Percentiles rank a stretch among this genome's conserved stretches.
Conservation (phyloP, 2,888 invertebrate species). For the Geotrupes spiniger region DNA sequence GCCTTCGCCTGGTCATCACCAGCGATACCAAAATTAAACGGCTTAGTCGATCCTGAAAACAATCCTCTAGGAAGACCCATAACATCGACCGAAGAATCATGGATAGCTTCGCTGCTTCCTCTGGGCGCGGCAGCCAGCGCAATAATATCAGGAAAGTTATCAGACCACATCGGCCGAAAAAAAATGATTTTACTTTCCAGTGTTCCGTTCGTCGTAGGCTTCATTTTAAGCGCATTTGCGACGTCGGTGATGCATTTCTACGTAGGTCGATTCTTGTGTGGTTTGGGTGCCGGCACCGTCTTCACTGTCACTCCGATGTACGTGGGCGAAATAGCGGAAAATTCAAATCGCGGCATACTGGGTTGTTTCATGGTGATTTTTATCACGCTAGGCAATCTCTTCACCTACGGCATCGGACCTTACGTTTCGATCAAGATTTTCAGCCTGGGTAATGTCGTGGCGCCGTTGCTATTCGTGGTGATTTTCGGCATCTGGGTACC, state of each 20-base stretch:
- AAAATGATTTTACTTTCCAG: conserved; percentile 60
- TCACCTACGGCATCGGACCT: conserved; percentile 68
- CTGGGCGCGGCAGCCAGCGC: conserved; percentile 63
- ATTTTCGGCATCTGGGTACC: conserved; percentile 71
- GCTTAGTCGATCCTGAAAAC: conserved; percentile 37
- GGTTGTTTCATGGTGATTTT: conserved; percentile 70
- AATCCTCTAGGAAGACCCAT: conserved; percentile 52
- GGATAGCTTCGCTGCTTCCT: conserved; percentile 70
- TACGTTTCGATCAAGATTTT: conserved; percentile 62
- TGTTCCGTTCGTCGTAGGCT: conserved; percentile 59
- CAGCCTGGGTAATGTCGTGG: conserved; percentile 61
- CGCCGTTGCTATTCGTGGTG: conserved; percentile 46
- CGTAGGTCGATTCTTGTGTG: conserved; percentile 21
- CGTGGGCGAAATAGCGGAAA: conserved; percentile 80
- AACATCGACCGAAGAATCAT: conserved; percentile 59
- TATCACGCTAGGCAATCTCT: conserved; percentile 64
- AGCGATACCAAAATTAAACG: conserved; percentile 30
- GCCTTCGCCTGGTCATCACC: conserved; percentile 48
- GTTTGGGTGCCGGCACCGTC: conserved; percentile 56
- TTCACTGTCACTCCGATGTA: conserved; percentile 79
- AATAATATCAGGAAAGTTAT: conserved; percentile 62
- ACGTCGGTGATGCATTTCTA: conserved; percentile 16
- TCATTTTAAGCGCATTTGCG: conserved; percentile 25
- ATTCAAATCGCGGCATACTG: conserved; percentile 74
- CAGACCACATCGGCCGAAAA: conserved; percentile 65